Evolutionary conservation across 1,140 invertebrate species (phyloP).

Genomic region (Drosophila teissieri): DNA sequence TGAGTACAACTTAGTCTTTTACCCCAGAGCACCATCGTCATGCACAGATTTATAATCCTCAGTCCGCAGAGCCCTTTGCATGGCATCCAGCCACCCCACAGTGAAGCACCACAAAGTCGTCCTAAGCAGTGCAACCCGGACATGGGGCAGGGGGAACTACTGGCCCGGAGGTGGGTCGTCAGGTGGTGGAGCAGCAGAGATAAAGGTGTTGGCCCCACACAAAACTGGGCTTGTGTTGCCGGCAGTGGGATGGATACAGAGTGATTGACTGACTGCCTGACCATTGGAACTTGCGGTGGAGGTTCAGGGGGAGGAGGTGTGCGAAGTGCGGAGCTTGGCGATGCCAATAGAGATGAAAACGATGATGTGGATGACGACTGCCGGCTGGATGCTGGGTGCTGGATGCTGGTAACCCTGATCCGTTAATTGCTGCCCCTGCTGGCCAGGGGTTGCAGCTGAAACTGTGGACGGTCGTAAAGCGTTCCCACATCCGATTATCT

Average conservation of each 20-base stretch:
- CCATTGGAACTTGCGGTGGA: not conserved
- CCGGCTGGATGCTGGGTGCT: not conserved
- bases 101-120: conserved; percentile 6
- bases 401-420: conserved; percentile 10
- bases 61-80: conserved; percentile 3
- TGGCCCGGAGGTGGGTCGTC: not conserved
- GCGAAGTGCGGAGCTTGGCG: not conserved
- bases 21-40: conserved; percentile 1
- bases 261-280: conserved; percentile 39
- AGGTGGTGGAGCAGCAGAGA: conserved; percentile 1
- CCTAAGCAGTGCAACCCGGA: conserved; percentile 2
- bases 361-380: conserved; percentile 27
- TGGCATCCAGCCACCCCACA: not conserved
- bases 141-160: not conserved
- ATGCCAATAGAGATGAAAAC: conserved; percentile 16
- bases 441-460: not conserved
- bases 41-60: conserved; percentile 18
- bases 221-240: not conserved
- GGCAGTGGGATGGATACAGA: conserved; percentile 6
- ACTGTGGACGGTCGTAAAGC: conserved; percentile 34
- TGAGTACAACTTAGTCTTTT: not conserved
- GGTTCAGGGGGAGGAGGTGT: not conserved
- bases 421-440: conserved; percentile 37
- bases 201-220: conserved; percentile 15
- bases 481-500: conserved; percentile 30